Conservation (phyloP, 2,797 vertebrate genomes). For the Mus caroli region DNA sequence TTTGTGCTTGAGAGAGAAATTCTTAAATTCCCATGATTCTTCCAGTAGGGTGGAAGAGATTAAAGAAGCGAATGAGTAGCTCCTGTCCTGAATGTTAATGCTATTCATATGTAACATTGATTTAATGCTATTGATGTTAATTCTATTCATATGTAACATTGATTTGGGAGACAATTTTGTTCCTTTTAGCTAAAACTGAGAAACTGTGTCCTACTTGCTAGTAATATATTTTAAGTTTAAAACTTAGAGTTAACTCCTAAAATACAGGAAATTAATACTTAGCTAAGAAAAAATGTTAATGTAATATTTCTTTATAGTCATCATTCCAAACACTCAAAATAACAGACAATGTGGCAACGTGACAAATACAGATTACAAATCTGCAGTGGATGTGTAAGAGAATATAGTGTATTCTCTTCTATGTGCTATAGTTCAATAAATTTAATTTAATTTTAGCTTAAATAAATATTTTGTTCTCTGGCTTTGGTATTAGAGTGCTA, state of each 20-base stretch:
- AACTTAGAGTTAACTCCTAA: background rate
- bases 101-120: slow-evolving; percentile 52
- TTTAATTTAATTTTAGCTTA: background rate
- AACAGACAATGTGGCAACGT: background rate
- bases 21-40: slow-evolving; percentile 69
- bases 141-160: slow-evolving; percentile 37
- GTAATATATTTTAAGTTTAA: slow-evolving; percentile 47
- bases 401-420: background rate
- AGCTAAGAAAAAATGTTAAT: slow-evolving; percentile 50
- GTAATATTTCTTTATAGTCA: background rate
- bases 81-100: slow-evolving; percentile 61
- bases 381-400: background rate
- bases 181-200: slow-evolving; percentile 54
- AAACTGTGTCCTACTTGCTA: slow-evolving; percentile 48
- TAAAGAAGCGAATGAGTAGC: slow-evolving; percentile 68
- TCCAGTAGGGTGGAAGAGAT: slow-evolving; percentile 66
- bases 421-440: background rate
- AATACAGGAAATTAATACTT: slow-evolving; percentile 42
- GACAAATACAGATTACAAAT: slow-evolving; percentile 9
- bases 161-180: slow-evolving; percentile 60
- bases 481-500: background rate
- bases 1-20: slow-evolving; percentile 68
- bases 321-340: slow-evolving; percentile 34
- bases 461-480: slow-evolving; percentile 45
- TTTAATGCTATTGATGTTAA: slow-evolving; percentile 77